Evolutionary conservation across 1,140 invertebrate species (phyloP), one percentile per base, ranked within the genome.

Genomic region (Trigoniulus corallinus): DNA sequence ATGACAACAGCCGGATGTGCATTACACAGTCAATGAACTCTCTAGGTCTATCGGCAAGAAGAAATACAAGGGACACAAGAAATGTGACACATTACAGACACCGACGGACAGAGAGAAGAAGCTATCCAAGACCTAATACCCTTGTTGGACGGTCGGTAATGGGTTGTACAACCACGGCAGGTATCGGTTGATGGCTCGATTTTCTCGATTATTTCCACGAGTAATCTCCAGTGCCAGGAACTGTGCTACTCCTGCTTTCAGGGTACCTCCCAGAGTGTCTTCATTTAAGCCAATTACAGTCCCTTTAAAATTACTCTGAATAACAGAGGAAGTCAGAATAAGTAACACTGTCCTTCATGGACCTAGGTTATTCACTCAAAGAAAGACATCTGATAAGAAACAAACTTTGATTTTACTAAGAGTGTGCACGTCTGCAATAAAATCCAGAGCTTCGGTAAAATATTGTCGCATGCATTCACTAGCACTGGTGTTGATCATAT

Each of bases 1-100:
- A 99, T 0, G 89, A 96, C 18, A 98, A 69, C 21, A 97, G 70
- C 18, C 95, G 77, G 58, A 98, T 87, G 59, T 97, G 93, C 21
- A 81, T 79, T 34, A 98, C 87, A 61, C 89, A 97, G 62, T 98
- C 95, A 0, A 85, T 76, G 60, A 97, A 95, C 65, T 98, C 95
- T 54, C 88, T 82, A 4, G 87, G 84, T 21, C 84, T 86, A 61
- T 49, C 65, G 65, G 55, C 46, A 54, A 54, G 23, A 20, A 23
- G 34, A 48, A 10, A 50, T 22, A 53, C 7, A 41, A n/a, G n/a
- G n/a, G n/a, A n/a, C n/a, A n/a, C n/a, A n/a, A n/a, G n/a, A n/a
- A n/a, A n/a, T n/a, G n/a, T n/a, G n/a, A n/a, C n/a, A n/a, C n/a
- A n/a, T n/a, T n/a, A n/a, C n/a, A n/a, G n/a, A n/a, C n/a, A n/a